Evolutionary conservation across 2,113 vertebrate genomes (phyloP).

Genomic region (Narcine bancroftii): DNA sequence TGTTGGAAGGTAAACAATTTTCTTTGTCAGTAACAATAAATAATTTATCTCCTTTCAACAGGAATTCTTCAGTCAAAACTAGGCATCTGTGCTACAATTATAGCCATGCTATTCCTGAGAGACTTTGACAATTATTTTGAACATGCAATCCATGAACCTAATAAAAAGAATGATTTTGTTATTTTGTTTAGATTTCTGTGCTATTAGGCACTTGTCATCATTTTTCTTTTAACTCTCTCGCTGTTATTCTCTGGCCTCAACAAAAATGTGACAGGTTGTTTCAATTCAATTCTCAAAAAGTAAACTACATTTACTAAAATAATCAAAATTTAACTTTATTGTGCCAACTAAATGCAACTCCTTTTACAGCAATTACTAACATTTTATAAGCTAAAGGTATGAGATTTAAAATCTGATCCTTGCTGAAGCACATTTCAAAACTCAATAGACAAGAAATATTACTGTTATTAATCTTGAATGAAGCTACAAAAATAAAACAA

Average conservation of each 20-base stretch:
- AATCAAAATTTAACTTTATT: constrained; percentile 48
- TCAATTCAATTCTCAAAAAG: background rate
- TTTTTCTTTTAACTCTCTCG: background rate
- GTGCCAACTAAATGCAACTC: constrained; percentile 38
- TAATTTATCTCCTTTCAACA: background rate
- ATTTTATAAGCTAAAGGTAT: constrained; percentile 39
- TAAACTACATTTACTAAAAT: background rate
- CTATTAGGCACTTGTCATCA: background rate
- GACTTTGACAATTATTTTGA: too few relatives aligned
- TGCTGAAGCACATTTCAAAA: constrained; percentile 40
- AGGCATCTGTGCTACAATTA: background rate
- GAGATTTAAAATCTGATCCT: constrained; percentile 38
- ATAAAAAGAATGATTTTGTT: too few relatives aligned
- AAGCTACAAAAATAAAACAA: constrained; percentile 51
- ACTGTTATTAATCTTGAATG: constrained; percentile 42
- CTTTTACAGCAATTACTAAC: constrained; percentile 8
- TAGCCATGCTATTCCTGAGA: background rate
- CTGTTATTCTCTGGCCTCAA: background rate
- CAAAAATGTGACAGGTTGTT: background rate
- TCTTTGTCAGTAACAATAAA: background rate
- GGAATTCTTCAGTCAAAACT: background rate
- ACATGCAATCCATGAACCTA: too few relatives aligned
- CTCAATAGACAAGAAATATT: constrained; percentile 40
- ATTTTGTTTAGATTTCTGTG: too few relatives aligned
- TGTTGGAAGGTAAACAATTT: background rate